Conservation (phyloP, 2,888 invertebrate genomes). For the Poecilobothrus nobilitatus region DNA sequence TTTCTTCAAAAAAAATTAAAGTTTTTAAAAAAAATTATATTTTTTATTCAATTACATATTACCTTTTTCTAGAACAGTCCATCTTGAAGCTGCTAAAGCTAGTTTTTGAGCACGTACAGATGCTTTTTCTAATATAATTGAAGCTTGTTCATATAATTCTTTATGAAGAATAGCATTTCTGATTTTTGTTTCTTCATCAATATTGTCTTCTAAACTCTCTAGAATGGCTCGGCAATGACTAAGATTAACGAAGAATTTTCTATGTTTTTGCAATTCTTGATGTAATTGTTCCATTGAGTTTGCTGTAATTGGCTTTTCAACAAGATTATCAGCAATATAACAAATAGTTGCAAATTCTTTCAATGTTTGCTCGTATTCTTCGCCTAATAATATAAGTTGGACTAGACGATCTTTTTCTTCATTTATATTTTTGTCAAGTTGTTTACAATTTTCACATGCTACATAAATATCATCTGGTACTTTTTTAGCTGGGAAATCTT, state of each 20-base stretch:
- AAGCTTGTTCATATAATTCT: slow-evolving; percentile 67
- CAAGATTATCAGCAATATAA: slow-evolving; percentile 69
- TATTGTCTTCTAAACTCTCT: slow-evolving; percentile 74
- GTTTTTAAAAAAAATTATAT: too few relatives aligned
- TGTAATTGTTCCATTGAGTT: slow-evolving; percentile 70
- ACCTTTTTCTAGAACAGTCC: slow-evolving; percentile 71
- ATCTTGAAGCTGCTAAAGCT: slow-evolving; percentile 75
- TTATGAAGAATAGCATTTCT: slow-evolving; percentile 66
- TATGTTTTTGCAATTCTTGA: slow-evolving; percentile 81
- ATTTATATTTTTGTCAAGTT: slow-evolving; percentile 60
- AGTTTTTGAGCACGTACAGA: slow-evolving; percentile 73
- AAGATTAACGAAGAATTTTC: slow-evolving; percentile 80
- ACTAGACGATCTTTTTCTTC: slow-evolving; percentile 67
- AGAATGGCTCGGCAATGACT: slow-evolving; percentile 80
- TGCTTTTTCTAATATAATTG: slow-evolving; percentile 68
- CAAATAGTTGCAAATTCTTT: slow-evolving; percentile 81
- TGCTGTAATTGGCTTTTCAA: slow-evolving; percentile 69
- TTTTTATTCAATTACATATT: neutral
- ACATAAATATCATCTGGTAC: slow-evolving; percentile 57
- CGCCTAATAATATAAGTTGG: slow-evolving; percentile 65
- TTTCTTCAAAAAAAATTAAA: neutral
- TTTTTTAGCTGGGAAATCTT: slow-evolving; percentile 60
- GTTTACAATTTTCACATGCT: slow-evolving; percentile 58
- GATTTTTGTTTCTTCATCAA: slow-evolving; percentile 69
- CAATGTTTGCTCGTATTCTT: slow-evolving; percentile 81